Conservation (phyloP, 2,113 vertebrate genomes). For the Pogona vitticeps region DNA sequence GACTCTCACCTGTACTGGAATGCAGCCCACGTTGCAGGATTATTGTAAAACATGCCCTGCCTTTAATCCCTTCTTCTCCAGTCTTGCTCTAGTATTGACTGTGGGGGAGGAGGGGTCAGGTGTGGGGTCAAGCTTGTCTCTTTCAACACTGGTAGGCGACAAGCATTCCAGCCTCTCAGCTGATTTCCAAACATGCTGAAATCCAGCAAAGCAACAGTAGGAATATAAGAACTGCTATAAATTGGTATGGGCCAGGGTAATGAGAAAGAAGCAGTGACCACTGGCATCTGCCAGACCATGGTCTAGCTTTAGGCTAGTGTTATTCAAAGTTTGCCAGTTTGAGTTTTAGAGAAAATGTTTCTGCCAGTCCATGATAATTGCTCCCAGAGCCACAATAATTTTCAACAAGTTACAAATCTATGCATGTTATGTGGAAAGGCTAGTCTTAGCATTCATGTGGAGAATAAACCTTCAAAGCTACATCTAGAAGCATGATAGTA, state of each 20-base stretch:
- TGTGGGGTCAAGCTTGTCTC: slow-evolving; percentile 15
- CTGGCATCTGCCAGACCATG: not conserved
- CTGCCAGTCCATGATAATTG: no score
- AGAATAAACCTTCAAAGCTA: not conserved
- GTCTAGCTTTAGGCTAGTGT: not conserved
- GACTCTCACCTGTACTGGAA: slow-evolving; percentile 45
- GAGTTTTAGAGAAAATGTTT: not conserved
- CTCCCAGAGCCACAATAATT: not conserved
- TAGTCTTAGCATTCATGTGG: not conserved
- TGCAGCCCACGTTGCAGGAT: slow-evolving; percentile 54
- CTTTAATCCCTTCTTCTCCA: slow-evolving; percentile 61
- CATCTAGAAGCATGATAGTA: not conserved
- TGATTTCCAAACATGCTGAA: rapidly evolving
- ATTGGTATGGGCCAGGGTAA: not conserved
- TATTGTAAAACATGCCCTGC: slow-evolving; percentile 60
- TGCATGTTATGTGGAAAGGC: not conserved
- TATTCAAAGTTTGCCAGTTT: not conserved
- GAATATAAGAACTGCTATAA: not conserved
- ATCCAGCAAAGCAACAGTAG: not conserved
- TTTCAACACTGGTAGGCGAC: rapidly evolving
- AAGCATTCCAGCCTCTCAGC: slow-evolving; percentile 5
- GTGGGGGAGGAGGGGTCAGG: slow-evolving; percentile 44
- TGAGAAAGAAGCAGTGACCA: not conserved
- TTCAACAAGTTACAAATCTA: not conserved
- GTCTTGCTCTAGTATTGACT: slow-evolving; percentile 50